Conservation (phyloP, 2,888 invertebrate species). For the Watsonalla binaria region DNA sequence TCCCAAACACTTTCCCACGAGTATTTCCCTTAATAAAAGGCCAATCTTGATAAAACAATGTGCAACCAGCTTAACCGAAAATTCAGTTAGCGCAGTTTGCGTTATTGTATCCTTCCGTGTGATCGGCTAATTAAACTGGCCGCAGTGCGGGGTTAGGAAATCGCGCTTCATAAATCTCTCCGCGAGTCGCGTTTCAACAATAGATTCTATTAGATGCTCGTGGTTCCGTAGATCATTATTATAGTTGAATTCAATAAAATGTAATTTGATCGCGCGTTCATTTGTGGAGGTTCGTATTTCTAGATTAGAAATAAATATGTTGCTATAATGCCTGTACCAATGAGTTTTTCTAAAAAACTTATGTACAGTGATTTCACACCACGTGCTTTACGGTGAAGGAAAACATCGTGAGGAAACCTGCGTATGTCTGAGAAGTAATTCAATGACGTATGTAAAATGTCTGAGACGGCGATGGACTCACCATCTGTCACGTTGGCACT, state of each 20-base stretch:
- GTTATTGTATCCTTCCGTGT: conserved; percentile 62
- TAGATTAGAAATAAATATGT: no score
- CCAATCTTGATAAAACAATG: conserved; percentile 1
- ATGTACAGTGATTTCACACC: no score
- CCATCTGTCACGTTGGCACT: no score
- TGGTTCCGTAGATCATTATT: background rate
- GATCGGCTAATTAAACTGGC: conserved; percentile 69
- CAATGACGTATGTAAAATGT: no score
- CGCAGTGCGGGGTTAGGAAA: conserved; percentile 49
- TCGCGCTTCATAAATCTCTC: conserved; percentile 58
- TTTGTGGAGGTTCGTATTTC: background rate
- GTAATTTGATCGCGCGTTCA: no score
- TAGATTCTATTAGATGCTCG: conserved; percentile 14
- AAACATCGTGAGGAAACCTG: no score
- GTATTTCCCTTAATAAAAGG: conserved; percentile 4
- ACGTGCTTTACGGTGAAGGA: no score
- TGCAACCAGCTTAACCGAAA: conserved; percentile 18
- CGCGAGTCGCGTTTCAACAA: conserved; percentile 39
- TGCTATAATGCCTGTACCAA: no score
- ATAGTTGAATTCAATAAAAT: background rate
- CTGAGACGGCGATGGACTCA: no score
- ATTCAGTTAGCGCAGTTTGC: conserved; percentile 20
- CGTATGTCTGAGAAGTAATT: no score
- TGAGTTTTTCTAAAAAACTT: no score
- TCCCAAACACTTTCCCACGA: conserved; percentile 1